Base-by-base conservation (phyloP, 2,797 vertebrate species). In the Eulemur albifrons region DNA sequence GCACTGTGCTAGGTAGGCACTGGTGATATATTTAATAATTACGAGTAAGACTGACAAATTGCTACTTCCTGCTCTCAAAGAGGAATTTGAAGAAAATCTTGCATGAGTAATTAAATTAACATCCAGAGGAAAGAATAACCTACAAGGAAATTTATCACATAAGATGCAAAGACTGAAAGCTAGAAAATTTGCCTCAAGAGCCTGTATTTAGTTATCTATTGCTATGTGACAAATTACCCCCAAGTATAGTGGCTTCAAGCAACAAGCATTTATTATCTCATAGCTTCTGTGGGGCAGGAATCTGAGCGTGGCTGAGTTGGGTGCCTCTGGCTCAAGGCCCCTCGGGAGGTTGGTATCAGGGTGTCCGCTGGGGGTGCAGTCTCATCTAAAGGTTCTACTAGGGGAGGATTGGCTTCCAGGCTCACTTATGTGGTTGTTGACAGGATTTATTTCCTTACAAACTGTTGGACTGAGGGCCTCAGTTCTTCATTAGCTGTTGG, bases 171-270 rank as follows among this genome's bases (percentile, higher is more conserved):
- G 45, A 90, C 32, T 50, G 18, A 94, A 89, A 76, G 13, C 50
- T 90, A 38, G 54, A 40, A 54, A 48, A 70, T 54, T 73, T 65
- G 4, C 45, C 27, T 65, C 35, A 65, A 32, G 18, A 59, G 48
- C 40, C 48, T 86, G 17, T 12, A 73, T 94, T 94, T 45, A n/a
- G 15, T 90, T 85, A 92, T 54, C 25, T 40, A 57, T 67, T 82
- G 11, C 67, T 73, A 27, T 9, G 3, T 45, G 76, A 67, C 61
- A 94, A 52, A 72, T 69, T 45, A 50, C 38, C 61, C 32, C 40
- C 65, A 88, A 85, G 69, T 50, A 73, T 87, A 94, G 25, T 67
- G 25, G 12, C 38, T 90, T 90, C n/a, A 95, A 80, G 65, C 48
- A 61, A 15, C 20, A 77, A 91, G 43, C 11, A 76, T 73, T 61